Conservation (phyloP, 2,113 vertebrate genomes). For the Andinoacara biseriatus region DNA sequence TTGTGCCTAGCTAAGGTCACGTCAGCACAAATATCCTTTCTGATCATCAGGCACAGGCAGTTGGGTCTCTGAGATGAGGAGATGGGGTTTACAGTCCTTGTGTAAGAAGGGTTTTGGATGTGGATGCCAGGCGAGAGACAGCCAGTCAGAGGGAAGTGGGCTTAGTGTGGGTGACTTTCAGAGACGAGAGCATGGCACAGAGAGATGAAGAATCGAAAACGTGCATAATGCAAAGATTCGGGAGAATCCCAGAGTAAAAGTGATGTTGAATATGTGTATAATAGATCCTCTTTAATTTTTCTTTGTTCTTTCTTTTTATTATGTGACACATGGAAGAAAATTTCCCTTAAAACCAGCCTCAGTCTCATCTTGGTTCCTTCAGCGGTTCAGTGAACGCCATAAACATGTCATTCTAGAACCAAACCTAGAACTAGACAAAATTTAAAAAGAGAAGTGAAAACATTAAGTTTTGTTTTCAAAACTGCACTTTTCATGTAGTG, state of each 20-base stretch:
- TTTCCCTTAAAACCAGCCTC: background rate
- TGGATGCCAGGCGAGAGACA: background rate
- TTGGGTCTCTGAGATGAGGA: too few relatives aligned
- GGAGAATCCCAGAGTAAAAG: background rate
- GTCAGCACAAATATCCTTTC: background rate
- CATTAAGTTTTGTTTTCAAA: background rate
- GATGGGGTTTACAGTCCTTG: background rate
- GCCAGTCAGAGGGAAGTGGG: background rate
- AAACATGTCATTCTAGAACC: background rate
- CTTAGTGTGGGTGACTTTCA: background rate
- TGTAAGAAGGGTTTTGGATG: background rate
- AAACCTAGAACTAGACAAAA: too few relatives aligned
- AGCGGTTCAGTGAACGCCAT: background rate
- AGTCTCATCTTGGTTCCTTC: background rate
- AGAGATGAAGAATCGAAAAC: background rate
- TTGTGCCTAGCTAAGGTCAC: too few relatives aligned
- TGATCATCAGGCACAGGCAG: background rate
- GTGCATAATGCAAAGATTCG: accelerated
- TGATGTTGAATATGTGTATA: background rate
- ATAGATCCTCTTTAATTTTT: background rate
- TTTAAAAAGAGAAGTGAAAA: background rate
- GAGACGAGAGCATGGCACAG: background rate
- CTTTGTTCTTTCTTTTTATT: background rate
- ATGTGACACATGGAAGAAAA: background rate
- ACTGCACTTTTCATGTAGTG: background rate